phyloP scores from a whole-genome alignment of 2,797 vertebrate species.

The Pygocentrus nattereri region DNA sequence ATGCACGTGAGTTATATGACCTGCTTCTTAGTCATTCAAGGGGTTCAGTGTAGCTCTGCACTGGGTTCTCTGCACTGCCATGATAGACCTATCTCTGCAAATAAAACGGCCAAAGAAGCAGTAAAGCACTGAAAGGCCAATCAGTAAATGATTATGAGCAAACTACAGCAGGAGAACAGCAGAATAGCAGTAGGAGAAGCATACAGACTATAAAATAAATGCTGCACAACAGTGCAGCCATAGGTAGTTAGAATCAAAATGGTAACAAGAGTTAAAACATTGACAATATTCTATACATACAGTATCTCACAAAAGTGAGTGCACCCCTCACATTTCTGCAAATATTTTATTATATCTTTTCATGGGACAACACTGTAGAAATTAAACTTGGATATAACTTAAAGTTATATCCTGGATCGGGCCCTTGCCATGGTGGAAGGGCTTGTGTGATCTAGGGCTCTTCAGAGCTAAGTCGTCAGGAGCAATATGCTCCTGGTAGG shows the following conservation, averaged over 20 bases:
- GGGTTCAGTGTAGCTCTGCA: not conserved
- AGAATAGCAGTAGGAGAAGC: not conserved
- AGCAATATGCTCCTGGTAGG: too few relatives aligned
- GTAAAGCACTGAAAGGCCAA: not conserved
- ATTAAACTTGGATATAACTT: too few relatives aligned
- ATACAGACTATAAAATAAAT: not conserved
- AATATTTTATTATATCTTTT: too few relatives aligned
- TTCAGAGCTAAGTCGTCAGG: too few relatives aligned
- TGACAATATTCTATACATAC: too few relatives aligned
- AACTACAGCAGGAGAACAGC: not conserved
- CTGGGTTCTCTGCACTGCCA: not conserved
- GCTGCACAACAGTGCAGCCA: not conserved
- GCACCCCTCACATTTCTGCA: too few relatives aligned
- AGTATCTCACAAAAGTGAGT: too few relatives aligned
- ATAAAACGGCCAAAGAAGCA: not conserved
- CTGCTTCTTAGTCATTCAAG: not conserved
- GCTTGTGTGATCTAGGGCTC: too few relatives aligned
- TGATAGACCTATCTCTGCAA: not conserved
- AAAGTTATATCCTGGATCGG: too few relatives aligned
- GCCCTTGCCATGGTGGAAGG: too few relatives aligned
- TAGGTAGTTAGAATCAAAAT: not conserved
- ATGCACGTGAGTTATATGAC: constrained; percentile 84
- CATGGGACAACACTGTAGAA: too few relatives aligned
- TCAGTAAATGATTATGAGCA: not conserved
- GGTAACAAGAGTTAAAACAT: too few relatives aligned